Conservation (phyloP, 1,140 invertebrate species). For the Drosophila kohkoa region DNA sequence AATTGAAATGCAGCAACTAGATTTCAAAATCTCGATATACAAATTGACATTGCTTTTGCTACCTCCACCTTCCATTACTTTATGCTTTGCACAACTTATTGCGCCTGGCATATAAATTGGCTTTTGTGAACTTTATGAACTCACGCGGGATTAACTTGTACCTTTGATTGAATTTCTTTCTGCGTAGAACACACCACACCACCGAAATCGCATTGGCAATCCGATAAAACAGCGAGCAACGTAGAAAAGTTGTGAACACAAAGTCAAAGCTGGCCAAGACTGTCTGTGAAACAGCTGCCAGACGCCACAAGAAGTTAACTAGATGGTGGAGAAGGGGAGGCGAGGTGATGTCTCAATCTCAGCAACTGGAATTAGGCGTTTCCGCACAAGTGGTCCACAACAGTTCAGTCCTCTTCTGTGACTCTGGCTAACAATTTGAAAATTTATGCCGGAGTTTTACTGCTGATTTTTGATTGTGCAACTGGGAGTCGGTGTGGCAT, state of each 20-base stretch:
- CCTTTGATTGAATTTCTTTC: conserved; percentile 82
- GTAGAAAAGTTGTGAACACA: conserved; percentile 42
- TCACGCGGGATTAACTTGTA: conserved; percentile 83
- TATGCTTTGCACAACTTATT: conserved; percentile 54
- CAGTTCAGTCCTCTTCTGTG: neutral
- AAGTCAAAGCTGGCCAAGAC: conserved; percentile 33
- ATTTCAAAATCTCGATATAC: conserved; percentile 4
- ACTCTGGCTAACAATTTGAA: conserved; percentile 69
- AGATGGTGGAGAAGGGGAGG: neutral
- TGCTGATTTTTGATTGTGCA: conserved; percentile 80
- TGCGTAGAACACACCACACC: conserved; percentile 23
- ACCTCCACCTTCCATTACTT: neutral
- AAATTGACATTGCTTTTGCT: conserved; percentile 43
- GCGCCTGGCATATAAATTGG: conserved; percentile 68
- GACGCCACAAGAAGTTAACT: conserved; percentile 31
- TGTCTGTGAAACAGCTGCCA: conserved; percentile 72
- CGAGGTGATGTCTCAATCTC: conserved; percentile 61
- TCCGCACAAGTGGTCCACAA: conserved; percentile 70
- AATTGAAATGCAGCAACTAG: neutral
- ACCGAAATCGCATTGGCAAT: conserved; percentile 38
- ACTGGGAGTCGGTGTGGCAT: conserved; percentile 69
- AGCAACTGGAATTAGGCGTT: conserved; percentile 76
- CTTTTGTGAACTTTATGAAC: conserved; percentile 81
- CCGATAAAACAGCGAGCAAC: conserved; percentile 63
- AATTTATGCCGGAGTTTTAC: conserved; percentile 70